phyloP scores from a whole-genome alignment of 2,113 vertebrate species.

The Tachuris rubrigastra region DNA sequence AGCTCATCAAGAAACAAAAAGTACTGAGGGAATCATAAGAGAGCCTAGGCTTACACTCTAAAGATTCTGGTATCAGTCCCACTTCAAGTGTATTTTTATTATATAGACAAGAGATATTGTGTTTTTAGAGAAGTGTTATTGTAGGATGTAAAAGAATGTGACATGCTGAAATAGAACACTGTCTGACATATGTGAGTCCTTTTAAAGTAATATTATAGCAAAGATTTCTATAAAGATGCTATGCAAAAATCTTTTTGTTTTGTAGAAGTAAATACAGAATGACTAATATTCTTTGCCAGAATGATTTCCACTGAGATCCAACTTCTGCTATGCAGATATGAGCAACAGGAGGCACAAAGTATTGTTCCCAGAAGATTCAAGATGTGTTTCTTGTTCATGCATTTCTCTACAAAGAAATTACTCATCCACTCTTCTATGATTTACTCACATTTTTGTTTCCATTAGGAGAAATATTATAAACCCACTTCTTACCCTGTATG shows the following conservation, averaged over 20 bases:
- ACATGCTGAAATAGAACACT: not conserved
- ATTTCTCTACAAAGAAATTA: not conserved
- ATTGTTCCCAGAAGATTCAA: not conserved
- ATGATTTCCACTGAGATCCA: not conserved
- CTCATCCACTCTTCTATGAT: not conserved
- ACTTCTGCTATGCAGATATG: not conserved
- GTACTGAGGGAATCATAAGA: not conserved
- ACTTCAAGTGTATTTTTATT: not conserved
- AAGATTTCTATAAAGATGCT: not conserved
- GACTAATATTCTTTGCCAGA: not conserved
- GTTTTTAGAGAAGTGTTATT: not conserved
- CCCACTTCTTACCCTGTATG: not conserved
- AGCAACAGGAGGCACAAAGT: not conserved
- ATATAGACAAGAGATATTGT: not conserved
- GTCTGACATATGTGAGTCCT: not conserved
- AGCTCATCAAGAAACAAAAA: not conserved
- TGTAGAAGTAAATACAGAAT: not conserved
- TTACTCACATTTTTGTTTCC: not conserved
- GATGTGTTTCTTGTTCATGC: not conserved
- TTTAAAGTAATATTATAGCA: not conserved
- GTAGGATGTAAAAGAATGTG: not conserved
- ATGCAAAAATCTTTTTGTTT: not conserved
- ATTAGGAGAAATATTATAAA: not conserved
- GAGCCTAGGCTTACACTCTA: not conserved
- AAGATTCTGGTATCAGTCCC: not conserved